phyloP scores from a whole-genome alignment of 2,797 vertebrate species.

The Glossophaga mutica region DNA sequence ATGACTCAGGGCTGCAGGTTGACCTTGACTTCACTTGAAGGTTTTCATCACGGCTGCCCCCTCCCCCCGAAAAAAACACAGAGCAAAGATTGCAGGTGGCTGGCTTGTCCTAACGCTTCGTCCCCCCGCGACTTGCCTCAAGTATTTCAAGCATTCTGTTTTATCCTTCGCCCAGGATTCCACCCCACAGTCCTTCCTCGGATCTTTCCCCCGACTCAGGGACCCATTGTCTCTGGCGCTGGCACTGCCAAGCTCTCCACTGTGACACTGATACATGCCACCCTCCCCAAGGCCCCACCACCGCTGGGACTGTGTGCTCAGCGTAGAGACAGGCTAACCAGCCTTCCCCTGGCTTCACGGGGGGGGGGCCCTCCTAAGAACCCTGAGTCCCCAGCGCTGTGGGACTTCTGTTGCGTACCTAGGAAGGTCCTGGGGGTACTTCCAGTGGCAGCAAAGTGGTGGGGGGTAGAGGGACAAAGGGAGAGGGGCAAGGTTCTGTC shows the following conservation, averaged over 20 bases:
- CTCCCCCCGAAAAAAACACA: neutral
- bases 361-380: neutral
- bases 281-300: neutral
- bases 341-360: neutral
- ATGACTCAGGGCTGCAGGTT: neutral
- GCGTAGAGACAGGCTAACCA: too few species aligned
- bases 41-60: neutral
- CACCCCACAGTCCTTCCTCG: neutral
- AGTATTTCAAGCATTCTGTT: neutral
- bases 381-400: neutral
- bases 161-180: neutral
- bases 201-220: neutral
- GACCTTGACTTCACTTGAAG: conserved; percentile 41
- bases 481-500: neutral
- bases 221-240: neutral
- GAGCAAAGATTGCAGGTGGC: neutral
- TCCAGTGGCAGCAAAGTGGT: neutral
- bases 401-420: neutral
- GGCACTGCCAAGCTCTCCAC: neutral
- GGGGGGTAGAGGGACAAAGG: fast-evolving
- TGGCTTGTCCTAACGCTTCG: neutral
- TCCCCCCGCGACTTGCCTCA: neutral
- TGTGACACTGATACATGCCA: neutral
- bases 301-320: neutral
- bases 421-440: neutral